phyloP scores from a whole-genome alignment of 2,888 invertebrate species.

The Drosophila kanekoi region DNA sequence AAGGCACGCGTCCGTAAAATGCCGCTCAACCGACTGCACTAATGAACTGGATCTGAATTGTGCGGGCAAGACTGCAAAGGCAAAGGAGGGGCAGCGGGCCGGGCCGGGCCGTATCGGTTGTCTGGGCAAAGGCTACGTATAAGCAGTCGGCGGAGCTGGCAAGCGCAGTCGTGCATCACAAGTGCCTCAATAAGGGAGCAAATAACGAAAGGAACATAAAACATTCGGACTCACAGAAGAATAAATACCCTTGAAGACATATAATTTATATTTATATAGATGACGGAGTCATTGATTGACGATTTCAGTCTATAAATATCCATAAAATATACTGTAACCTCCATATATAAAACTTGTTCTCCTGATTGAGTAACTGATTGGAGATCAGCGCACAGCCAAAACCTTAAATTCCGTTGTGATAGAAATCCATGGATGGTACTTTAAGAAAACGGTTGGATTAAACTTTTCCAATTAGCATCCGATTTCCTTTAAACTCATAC shows the following conservation, averaged over 20 bases:
- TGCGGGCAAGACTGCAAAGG: not conserved
- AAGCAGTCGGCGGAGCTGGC: not conserved
- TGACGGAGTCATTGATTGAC: no score
- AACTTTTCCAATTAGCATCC: no score
- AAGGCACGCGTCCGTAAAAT: constrained; percentile 77
- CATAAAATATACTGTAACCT: no score
- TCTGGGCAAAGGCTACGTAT: constrained; percentile 24
- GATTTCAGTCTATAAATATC: no score
- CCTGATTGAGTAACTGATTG: no score
- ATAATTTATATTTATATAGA: not conserved
- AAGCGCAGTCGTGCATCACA: constrained; percentile 59
- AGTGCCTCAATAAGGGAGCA: constrained; percentile 28
- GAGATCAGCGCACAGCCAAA: no score
- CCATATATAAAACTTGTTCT: no score
- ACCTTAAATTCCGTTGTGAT: no score
- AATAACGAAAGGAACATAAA: constrained; percentile 29
- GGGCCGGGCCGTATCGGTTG: not conserved
- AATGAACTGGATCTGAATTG: constrained; percentile 67
- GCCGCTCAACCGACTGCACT: constrained; percentile 76
- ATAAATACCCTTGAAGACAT: not conserved
- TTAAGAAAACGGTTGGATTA: no score
- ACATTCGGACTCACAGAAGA: not conserved
- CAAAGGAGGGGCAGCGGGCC: not conserved
- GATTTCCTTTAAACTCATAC: no score
- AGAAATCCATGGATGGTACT: no score